phyloP scores from a whole-genome alignment of 2,113 vertebrate species.

The Stegastes partitus region DNA sequence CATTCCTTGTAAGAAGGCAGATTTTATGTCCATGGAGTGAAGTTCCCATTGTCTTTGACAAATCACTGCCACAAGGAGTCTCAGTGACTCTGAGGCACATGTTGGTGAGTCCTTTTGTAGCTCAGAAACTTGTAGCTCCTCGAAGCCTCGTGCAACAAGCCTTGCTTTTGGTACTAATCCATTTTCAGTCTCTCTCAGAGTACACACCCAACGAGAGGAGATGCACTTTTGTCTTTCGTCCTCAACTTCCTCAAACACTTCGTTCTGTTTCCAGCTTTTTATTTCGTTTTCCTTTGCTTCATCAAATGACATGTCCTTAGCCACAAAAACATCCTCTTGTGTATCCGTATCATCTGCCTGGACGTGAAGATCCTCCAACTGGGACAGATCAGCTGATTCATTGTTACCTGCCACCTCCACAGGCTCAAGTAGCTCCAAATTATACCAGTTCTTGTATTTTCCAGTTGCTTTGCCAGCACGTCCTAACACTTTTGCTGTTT shows the following conservation, averaged over 20 bases:
- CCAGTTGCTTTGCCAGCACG: too few relatives aligned
- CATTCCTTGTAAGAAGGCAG: too few relatives aligned
- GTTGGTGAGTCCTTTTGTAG: constrained; percentile 7
- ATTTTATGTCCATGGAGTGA: neutral
- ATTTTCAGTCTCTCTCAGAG: constrained; percentile 9
- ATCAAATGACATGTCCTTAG: constrained; percentile 6
- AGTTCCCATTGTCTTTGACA: constrained; percentile 1
- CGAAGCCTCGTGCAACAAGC: constrained; percentile 7
- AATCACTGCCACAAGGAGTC: neutral
- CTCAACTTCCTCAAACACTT: constrained; percentile 36
- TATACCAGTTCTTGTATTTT: too few relatives aligned
- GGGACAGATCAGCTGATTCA: too few relatives aligned
- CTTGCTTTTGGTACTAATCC: neutral
- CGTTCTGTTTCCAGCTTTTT: too few relatives aligned
- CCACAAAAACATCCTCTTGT: neutral
- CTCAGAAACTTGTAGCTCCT: neutral
- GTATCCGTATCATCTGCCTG: neutral
- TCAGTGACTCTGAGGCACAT: constrained; percentile 8
- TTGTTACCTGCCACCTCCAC: too few relatives aligned
- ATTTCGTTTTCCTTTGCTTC: neutral
- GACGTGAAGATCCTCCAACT: too few relatives aligned
- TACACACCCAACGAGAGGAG: constrained; percentile 35
- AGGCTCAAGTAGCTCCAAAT: too few relatives aligned
- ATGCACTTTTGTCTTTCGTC: constrained; percentile 20
- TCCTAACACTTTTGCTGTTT: neutral